Evolutionary conservation across 2,888 invertebrate genomes (phyloP).

Genomic region (Pterostichus madidus): DNA sequence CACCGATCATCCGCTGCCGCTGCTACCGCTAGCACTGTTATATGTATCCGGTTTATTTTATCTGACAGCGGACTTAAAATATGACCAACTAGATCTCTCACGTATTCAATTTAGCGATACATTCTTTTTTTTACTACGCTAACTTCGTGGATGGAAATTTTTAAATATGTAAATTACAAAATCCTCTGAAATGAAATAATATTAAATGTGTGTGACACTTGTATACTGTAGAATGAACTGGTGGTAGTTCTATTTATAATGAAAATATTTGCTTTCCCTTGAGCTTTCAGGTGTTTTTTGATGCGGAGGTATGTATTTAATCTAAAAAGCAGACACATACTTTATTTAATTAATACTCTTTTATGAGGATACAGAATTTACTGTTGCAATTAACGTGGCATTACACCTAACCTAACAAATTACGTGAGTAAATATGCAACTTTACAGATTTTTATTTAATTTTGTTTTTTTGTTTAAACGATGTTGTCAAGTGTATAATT

Average conservation of each 20-base stretch:
- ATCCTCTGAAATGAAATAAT: slow-evolving; percentile 49
- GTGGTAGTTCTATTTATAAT: slow-evolving; percentile 21
- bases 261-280: not conserved
- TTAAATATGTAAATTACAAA: slow-evolving; percentile 65
- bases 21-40: slow-evolving; percentile 16
- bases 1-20: not conserved
- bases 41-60: slow-evolving; percentile 66
- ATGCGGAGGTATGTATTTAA: too few relatives aligned
- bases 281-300: too few relatives aligned
- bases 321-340: too few relatives aligned
- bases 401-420: too few relatives aligned
- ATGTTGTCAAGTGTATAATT: too few relatives aligned
- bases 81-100: slow-evolving; percentile 67
- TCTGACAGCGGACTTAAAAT: slow-evolving; percentile 66
- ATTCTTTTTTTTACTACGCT: slow-evolving; percentile 61
- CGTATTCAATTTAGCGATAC: slow-evolving; percentile 66
- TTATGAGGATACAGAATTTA: too few relatives aligned
- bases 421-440: too few relatives aligned
- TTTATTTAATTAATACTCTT: too few relatives aligned
- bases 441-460: too few relatives aligned
- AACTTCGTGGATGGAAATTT: slow-evolving; percentile 64
- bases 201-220: slow-evolving; percentile 54
- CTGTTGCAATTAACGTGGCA: too few relatives aligned
- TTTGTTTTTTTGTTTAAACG: too few relatives aligned
- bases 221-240: not conserved